These are phyloP conservation scores for Drepana arcuata DNA, from an alignment of 1,140 invertebrate genomes.

Conservation along the genomic window DNA sequence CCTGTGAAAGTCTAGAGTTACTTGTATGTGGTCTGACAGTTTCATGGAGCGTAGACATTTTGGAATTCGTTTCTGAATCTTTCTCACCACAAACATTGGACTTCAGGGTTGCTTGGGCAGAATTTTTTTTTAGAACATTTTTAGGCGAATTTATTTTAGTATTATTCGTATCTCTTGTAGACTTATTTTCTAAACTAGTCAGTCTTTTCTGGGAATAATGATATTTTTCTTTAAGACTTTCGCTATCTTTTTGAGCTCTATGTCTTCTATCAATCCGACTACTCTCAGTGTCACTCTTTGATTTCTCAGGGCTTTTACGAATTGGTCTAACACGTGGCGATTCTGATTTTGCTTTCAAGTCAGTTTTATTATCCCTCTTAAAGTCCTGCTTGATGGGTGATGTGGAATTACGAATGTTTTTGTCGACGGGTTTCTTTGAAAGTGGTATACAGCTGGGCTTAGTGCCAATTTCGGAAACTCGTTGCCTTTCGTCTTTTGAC, in stretches of 20 bases:
- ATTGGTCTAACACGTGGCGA: slow-evolving; percentile 28
- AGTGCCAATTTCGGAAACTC: slow-evolving; percentile 35
- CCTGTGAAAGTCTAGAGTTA: slow-evolving; percentile 70
- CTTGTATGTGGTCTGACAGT: slow-evolving; percentile 49
- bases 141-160: slow-evolving; percentile 43
- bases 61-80: slow-evolving; percentile 30
- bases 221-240: slow-evolving; percentile 65
- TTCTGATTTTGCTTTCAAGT: slow-evolving; percentile 44
- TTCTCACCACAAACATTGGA: slow-evolving; percentile 29
- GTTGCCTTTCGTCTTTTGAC: slow-evolving; percentile 40
- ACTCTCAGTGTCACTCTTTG: slow-evolving; percentile 52
- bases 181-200: slow-evolving; percentile 69
- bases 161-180: slow-evolving; percentile 47
- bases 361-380: slow-evolving; percentile 33
- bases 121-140: slow-evolving; percentile 44
- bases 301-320: slow-evolving; percentile 52
- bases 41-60: slow-evolving; percentile 62
- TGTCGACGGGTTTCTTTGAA: slow-evolving; percentile 49
- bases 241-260: slow-evolving; percentile 63
- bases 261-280: slow-evolving; percentile 52
- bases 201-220: slow-evolving; percentile 70
- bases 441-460: slow-evolving; percentile 61
- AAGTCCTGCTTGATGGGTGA: slow-evolving; percentile 50
- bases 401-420: slow-evolving; percentile 31
- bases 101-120: slow-evolving; percentile 25